Conservation (phyloP, 2,113 vertebrate species). For the Hippocampus abdominalis region DNA sequence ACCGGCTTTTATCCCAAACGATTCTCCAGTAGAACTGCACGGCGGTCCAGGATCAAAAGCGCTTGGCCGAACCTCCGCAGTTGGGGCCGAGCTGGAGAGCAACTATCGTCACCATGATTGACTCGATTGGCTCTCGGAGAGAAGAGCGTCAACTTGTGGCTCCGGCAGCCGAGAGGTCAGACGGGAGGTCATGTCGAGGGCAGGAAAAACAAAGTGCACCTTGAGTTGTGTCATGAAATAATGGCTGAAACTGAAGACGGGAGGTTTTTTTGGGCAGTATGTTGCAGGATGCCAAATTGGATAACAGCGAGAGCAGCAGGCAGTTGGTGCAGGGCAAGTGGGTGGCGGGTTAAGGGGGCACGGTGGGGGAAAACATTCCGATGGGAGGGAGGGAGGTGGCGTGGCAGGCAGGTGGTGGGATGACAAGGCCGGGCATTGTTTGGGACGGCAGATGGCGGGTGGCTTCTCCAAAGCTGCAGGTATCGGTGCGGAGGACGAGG, state of each 20-base stretch:
- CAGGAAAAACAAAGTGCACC: not conserved
- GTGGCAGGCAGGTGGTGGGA: not conserved
- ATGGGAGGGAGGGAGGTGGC: conserved; percentile 5
- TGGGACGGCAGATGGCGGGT: conserved; percentile 16
- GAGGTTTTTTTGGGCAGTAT: not conserved
- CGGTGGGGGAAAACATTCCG: conserved; percentile 22
- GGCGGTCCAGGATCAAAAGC: not conserved
- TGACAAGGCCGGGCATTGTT: conserved; percentile 45
- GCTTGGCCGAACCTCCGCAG: not conserved
- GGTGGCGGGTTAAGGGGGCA: not conserved
- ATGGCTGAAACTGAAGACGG: not conserved
- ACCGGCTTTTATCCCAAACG: not conserved
- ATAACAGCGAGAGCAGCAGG: conserved; percentile 34
- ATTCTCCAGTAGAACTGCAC: no score
- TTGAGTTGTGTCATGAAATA: not conserved
- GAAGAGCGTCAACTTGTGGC: no score
- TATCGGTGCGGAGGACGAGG: conserved; percentile 17
- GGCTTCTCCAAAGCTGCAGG: conserved; percentile 22
- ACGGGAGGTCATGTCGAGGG: not conserved
- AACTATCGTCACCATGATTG: no score
- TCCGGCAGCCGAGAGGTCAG: not conserved
- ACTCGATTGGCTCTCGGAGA: no score
- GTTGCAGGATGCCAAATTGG: conserved; percentile 30
- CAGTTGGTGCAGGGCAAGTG: conserved; percentile 3
- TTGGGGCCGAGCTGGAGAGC: no score